A percentile compares a stretch with the other conserved stretches of the same genome.
These are phyloP conservation scores for Patella ulyssiponensis DNA, from an alignment of 2,888 invertebrate species.

Conservation along the genomic window DNA sequence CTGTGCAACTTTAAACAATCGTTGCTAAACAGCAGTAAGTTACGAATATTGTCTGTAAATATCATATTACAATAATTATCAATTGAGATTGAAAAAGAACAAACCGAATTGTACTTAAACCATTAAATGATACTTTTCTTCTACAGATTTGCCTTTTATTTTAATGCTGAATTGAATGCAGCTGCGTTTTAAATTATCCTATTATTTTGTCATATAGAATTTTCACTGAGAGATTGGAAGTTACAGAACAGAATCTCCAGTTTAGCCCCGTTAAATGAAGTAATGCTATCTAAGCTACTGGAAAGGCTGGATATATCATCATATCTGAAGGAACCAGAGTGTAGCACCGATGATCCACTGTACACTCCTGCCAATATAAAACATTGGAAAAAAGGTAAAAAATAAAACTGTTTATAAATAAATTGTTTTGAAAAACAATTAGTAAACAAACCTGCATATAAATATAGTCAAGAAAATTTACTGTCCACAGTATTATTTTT, in stretches of 20 bases:
- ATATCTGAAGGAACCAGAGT: conserved; percentile 29
- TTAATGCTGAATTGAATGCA: neutral
- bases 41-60: too few species aligned
- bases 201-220: conserved; percentile 22
- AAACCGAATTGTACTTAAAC: neutral
- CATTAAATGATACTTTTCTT: too few species aligned
- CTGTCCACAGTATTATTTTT: too few species aligned
- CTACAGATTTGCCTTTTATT: neutral
- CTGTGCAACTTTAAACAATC: neutral
- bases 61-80: too few species aligned
- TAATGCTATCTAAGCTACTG: conserved; percentile 25
- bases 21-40: neutral
- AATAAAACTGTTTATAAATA: neutral
- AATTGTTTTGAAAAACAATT: too few species aligned
- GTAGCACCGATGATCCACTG: conserved; percentile 17
- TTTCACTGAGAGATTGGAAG: conserved; percentile 24
- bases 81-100: neutral
- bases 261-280: conserved; percentile 8
- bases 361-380: conserved; percentile 20
- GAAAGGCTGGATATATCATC: conserved; percentile 38
- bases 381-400: conserved; percentile 29
- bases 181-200: neutral
- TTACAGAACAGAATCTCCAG: conserved; percentile 17
- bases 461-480: too few species aligned
- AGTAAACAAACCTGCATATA: too few species aligned